Evolutionary conservation across 2,797 vertebrate genomes (phyloP), one percentile per base, ranked within the genome.

Genomic region (Argyrosomus regius): DNA sequence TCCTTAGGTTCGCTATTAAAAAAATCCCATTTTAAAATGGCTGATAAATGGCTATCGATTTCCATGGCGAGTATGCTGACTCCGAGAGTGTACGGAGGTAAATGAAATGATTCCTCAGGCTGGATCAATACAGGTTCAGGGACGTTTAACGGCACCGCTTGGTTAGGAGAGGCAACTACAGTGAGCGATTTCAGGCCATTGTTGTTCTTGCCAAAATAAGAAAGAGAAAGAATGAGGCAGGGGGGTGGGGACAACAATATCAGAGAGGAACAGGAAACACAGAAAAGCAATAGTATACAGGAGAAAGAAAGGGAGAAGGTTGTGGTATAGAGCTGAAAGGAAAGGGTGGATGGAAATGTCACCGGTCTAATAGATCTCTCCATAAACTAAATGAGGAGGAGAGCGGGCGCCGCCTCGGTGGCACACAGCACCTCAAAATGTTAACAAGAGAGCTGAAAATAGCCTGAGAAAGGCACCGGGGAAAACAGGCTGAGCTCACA

Each of bases 1-100:
- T 92, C 81, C 82, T 75, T 76, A 81, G 68, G 72, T 77, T 50
- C 12, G 39, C 58, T 61, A 83, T 91, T 82, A 84, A 87, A 83
- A 80, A 84, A 85, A 61, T 78, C 66, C 85, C 20, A 57, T 88
- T 86, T 77, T 68, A 81, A 90, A 91, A 86, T 49, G 77, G 58
- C 75, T 88, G 90, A 90, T 89, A 85, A 92, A 91, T 82, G 78
- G 60, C 62, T 90, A 91, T 92, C 74, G 92, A 93, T 94, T 82
- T 76, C 66, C 76, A 65, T 46, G 72, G 57, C 0, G 28, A 81
- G 83, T 78, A 83, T 63, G 87, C 61, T 0, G 81, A 78, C 64
- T 83, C 75, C 9, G 52, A 67, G 80, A 86, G 89, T 74, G 77
- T 82, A 54, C 53, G 35, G 80, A 83, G 83, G 84, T 78, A 87